Evolutionary conservation across 2,797 vertebrate genomes (phyloP).

Genomic region (Sebastes kiyomatsui): DNA sequence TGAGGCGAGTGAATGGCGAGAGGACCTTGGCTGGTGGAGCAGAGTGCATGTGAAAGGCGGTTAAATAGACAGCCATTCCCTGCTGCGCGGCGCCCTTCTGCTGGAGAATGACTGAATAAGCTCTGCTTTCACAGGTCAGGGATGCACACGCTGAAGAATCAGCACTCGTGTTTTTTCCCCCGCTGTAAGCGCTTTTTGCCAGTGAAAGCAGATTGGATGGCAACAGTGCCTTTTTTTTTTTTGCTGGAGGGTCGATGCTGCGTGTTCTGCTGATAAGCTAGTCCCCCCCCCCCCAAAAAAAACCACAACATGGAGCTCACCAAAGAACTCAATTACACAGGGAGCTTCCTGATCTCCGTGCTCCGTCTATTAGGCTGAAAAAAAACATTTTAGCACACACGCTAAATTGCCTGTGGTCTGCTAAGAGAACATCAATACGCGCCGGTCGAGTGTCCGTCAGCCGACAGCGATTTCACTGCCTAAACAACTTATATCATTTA

Average conservation of each 20-base stretch:
- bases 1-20: constrained; percentile 44
- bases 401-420: constrained; percentile 64
- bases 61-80: constrained; percentile 78
- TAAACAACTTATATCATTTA: constrained; percentile 77
- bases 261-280: constrained; percentile 82
- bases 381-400: neutral
- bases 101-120: constrained; percentile 80
- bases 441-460: constrained; percentile 58
- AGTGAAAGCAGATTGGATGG: constrained; percentile 80
- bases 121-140: constrained; percentile 84
- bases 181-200: constrained; percentile 84
- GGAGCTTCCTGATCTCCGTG: constrained; percentile 48
- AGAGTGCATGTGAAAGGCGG: constrained; percentile 66
- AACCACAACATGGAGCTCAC: constrained; percentile 65
- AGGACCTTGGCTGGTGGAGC: constrained; percentile 70
- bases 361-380: constrained; percentile 48
- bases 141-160: constrained; percentile 83
- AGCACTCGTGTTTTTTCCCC: constrained; percentile 82
- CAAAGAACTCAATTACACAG: constrained; percentile 75
- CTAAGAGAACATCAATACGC: constrained; percentile 67
- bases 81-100: constrained; percentile 76
- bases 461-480: constrained; percentile 65
- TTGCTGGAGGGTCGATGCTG: constrained; percentile 62
- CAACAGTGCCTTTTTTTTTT: constrained; percentile 72
- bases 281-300: constrained; percentile 43